phyloP scores from a whole-genome alignment of 1,140 invertebrate species.

The Aplysia californica region DNA sequence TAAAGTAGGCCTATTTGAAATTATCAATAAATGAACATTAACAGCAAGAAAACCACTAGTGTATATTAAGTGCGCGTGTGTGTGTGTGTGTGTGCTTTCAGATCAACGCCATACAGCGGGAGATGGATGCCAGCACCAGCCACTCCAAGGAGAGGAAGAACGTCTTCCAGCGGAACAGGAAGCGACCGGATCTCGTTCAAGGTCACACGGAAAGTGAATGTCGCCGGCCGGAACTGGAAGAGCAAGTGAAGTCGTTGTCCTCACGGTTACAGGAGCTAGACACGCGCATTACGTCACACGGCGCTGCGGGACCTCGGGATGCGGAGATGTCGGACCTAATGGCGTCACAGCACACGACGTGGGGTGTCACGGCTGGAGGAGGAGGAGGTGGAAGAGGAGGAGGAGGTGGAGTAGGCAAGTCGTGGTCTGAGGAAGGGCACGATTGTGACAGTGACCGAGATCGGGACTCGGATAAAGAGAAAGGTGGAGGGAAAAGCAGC shows the following conservation, averaged over 20 bases:
- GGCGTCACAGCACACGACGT: no score
- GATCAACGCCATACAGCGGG: background rate
- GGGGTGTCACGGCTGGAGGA: no score
- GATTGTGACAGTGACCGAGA: background rate
- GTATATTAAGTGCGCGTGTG: no score
- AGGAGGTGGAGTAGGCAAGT: no score
- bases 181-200: conserved; percentile 14
- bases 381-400: no score
- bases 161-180: background rate
- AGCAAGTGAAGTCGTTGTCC: conserved; percentile 7
- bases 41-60: no score
- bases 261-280: conserved; percentile 7
- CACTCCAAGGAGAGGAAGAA: background rate
- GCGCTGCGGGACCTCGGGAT: background rate
- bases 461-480: background rate
- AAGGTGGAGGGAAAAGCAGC: conserved; percentile 34
- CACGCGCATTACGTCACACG: background rate
- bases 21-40: no score
- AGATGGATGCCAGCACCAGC: background rate
- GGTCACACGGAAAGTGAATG: background rate
- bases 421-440: no score
- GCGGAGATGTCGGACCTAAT: no score
- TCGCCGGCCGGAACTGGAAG: background rate
- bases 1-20: no score
- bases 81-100: background rate